Base-by-base conservation (phyloP, 2,888 invertebrate genomes). In the Stictocephala bisonia region DNA sequence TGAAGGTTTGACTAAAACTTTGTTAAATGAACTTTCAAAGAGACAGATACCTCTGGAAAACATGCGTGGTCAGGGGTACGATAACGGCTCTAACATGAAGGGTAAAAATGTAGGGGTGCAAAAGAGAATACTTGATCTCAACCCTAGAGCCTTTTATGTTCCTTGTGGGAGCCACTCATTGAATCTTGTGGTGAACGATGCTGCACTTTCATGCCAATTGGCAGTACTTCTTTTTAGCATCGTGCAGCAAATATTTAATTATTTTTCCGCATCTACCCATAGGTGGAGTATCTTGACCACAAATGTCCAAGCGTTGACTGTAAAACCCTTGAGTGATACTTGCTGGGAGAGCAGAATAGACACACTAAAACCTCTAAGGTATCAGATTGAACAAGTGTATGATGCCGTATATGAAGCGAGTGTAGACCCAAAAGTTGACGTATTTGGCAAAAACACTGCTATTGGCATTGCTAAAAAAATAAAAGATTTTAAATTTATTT, bases 21-120 rank as follows among this genome's bases (percentile, higher is more conserved):
- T 69, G 15, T 53, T 69, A 22, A 31, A 15, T 24, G 56, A 56
- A 20, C 24, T 56, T n/a, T 29, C 20, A n/a, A 53, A 24, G 29
- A 24, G 26, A 31, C 22, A 41, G 13, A 69, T 51, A n/a, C 18
- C 69, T 31, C 18, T 51, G 15, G 1, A 69, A 9, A 69, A 51
- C 18, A 69, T 51, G 69, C 3, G 51, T 11, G 69, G 31, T 9
- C 69, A 51, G 51, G 50, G 18, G 2, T 35, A 69, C 51, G 69
- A 68, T 35, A 69, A 69, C 31, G 69, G 69, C 22, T 26, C 69
- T 29, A 69, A 69, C 51, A 51, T 51, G 69, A 51, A 51, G 51
- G 53, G 69, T 29, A 69, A 69, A 24, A 26, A 69, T 51, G 51
- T 15, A 18, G 69, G 69, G 13, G 69, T 51, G 7, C 69, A 69